These are phyloP conservation scores for Pseudanteris insignis DNA, from an alignment of 2,888 invertebrate species.

Conservation along the genomic window DNA sequence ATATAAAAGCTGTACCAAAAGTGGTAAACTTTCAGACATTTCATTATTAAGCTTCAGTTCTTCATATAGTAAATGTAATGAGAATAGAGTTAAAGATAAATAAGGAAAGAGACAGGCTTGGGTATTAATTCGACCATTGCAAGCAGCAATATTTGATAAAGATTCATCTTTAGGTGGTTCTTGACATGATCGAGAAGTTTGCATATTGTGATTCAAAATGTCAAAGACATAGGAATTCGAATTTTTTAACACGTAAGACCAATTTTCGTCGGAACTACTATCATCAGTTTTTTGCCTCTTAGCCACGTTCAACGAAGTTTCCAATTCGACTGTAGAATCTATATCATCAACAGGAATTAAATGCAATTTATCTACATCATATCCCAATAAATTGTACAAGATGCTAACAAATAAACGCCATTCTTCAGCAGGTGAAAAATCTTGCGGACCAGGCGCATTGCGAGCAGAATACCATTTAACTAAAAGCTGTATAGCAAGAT, in stretches of 20 bases:
- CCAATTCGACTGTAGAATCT: conserved; percentile 67
- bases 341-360: conserved; percentile 63
- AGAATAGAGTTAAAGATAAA: conserved; percentile 78
- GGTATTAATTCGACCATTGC: conserved; percentile 69
- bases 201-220: conserved; percentile 59
- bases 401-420: conserved; percentile 79
- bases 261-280: conserved; percentile 82
- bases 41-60: conserved; percentile 85
- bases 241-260: conserved; percentile 74
- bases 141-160: neutral
- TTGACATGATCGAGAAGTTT: neutral
- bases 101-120: conserved; percentile 78
- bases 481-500: conserved; percentile 78
- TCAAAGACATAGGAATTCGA: conserved; percentile 66
- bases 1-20: conserved; percentile 77
- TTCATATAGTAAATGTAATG: conserved; percentile 90
- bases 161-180: neutral
- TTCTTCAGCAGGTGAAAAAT: conserved; percentile 79
- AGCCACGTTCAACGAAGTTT: conserved; percentile 69
- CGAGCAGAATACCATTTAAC: conserved; percentile 88
- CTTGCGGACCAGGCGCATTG: conserved; percentile 86
- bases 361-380: conserved; percentile 73
- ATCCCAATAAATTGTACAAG: conserved; percentile 75
- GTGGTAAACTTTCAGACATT: conserved; percentile 74
- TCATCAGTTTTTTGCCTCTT: conserved; percentile 85